These are phyloP conservation scores for Apodemus sylvaticus DNA, from an alignment of 2,113 vertebrate species.

Conservation along the genomic window DNA sequence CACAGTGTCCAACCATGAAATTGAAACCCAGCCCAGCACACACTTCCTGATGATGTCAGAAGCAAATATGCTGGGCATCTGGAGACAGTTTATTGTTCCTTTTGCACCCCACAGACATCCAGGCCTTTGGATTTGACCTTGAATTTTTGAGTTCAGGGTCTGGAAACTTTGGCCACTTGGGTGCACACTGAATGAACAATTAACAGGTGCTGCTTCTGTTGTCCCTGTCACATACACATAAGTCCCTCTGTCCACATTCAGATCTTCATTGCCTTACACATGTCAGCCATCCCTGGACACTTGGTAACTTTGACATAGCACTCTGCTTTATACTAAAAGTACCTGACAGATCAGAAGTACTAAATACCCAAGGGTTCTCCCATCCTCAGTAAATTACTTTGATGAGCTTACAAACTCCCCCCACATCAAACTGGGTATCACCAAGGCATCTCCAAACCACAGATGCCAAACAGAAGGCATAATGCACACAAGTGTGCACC, in stretches of 20 bases:
- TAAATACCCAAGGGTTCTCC: neutral
- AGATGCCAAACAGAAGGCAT: neutral
- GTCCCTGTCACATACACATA: neutral
- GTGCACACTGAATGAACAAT: neutral
- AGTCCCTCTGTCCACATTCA: slow-evolving; percentile 18
- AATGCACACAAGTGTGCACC: neutral
- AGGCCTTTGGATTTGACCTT: neutral
- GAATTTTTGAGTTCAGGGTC: neutral
- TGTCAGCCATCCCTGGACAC: neutral
- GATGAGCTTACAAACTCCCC: neutral
- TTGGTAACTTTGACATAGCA: neutral
- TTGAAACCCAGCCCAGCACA: slow-evolving; percentile 15
- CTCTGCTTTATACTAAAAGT: neutral
- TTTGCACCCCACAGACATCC: neutral
- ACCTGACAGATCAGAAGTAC: neutral
- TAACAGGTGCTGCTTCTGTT: neutral
- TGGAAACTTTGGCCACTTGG: neutral
- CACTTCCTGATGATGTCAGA: slow-evolving; percentile 41
- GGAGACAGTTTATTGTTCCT: neutral
- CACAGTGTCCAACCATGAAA: slow-evolving; percentile 58
- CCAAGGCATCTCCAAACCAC: neutral
- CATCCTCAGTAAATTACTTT: neutral
- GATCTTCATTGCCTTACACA: neutral
- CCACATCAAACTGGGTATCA: neutral
- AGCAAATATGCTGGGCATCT: neutral